Conservation (phyloP, 23 tunicate species). For the Oikopleura dioica region DNA sequence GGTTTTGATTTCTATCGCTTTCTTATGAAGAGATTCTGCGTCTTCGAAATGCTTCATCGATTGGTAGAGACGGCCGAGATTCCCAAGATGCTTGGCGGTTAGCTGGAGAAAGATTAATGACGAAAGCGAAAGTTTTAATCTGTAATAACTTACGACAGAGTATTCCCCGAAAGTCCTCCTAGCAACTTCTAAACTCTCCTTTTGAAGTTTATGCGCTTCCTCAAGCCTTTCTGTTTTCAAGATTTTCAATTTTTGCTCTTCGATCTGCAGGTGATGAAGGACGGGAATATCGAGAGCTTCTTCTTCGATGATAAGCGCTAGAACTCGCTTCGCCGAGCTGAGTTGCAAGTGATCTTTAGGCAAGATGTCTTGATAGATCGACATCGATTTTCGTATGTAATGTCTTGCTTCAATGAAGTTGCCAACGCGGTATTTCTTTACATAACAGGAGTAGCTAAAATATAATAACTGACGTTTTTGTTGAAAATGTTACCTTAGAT, state of each 20-base stretch:
- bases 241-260: background rate
- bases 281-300: conserved; percentile 14
- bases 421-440: background rate
- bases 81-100: conserved; percentile 26
- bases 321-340: conserved; percentile 19
- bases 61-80: conserved; percentile 23
- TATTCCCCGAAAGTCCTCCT: conserved; percentile 16
- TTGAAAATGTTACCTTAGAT: no score
- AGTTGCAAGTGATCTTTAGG: conserved; percentile 18
- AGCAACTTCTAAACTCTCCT: conserved; percentile 15
- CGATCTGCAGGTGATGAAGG: background rate
- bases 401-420: background rate
- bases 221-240: background rate
- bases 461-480: no score
- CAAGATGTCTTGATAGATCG: background rate
- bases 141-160: conserved; percentile 9
- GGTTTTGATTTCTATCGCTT: conserved; percentile 21
- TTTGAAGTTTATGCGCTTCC: conserved; percentile 16
- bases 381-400: background rate
- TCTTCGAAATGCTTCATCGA: conserved; percentile 22
- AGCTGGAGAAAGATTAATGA: no score
- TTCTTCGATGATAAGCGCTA: conserved; percentile 20
- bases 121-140: no score
- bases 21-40: conserved; percentile 22
- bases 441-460: background rate